Evolutionary conservation across 1,140 invertebrate species (phyloP).

Genomic region (Centruroides sculpturatus): DNA sequence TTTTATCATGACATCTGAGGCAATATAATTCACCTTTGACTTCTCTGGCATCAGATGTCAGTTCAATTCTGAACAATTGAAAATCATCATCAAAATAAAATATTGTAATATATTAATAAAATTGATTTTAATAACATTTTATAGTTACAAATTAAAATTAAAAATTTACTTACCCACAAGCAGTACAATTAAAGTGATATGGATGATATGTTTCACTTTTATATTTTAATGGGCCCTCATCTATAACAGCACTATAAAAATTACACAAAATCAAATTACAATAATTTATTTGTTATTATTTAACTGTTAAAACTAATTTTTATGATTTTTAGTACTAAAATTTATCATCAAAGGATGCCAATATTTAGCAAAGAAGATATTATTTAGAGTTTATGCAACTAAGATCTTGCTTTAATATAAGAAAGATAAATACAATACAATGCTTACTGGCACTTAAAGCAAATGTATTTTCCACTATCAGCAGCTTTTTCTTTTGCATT

Average conservation of each 20-base stretch:
- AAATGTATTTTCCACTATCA: constrained; percentile 91
- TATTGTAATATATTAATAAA: too few relatives aligned
- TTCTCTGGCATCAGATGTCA: constrained; percentile 76
- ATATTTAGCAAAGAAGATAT: too few relatives aligned
- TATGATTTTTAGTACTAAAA: too few relatives aligned
- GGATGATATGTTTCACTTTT: constrained; percentile 96
- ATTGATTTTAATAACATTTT: too few relatives aligned
- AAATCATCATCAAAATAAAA: too few relatives aligned
- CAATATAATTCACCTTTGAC: constrained; percentile 93
- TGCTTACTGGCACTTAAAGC: constrained; percentile 95
- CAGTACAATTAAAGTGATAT: constrained; percentile 96
- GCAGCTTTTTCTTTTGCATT: constrained; percentile 90
- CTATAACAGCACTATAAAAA: constrained; percentile 69
- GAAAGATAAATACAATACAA: neutral
- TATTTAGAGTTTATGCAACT: too few relatives aligned
- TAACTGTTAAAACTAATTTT: too few relatives aligned
- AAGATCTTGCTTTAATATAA: too few relatives aligned
- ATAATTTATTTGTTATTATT: neutral
- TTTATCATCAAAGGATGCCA: too few relatives aligned
- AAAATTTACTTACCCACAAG: constrained; percentile 46
- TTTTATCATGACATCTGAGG: constrained; percentile 95
- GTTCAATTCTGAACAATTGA: constrained; percentile 30
- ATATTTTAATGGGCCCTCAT: constrained; percentile 90
- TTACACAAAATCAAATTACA: constrained; percentile 1
- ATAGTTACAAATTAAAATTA: neutral